Evolutionary conservation across 2,888 invertebrate genomes (phyloP).

Genomic region (Folsomia manolachei): DNA sequence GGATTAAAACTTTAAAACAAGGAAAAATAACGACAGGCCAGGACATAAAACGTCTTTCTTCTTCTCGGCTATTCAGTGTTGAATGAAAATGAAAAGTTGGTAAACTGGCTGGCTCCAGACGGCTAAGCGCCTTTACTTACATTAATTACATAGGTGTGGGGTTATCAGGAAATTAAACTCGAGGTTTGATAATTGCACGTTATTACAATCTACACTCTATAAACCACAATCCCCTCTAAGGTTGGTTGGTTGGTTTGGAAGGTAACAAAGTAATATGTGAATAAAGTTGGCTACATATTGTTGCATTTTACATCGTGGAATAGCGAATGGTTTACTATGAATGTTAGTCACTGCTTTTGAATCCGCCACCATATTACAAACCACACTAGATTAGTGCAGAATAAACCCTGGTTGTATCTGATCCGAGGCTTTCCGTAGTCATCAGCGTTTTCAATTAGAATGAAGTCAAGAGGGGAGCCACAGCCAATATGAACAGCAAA

Average conservation of each 20-base stretch:
- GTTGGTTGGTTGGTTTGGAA: background rate
- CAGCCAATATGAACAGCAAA: background rate
- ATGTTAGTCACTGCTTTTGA: no score
- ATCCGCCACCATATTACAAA: no score
- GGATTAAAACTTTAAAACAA: no score
- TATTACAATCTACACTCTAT: slow-evolving; percentile 1
- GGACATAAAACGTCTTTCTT: slow-evolving; percentile 15
- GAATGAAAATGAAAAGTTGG: slow-evolving; percentile 14
- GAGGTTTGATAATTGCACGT: slow-evolving; percentile 43
- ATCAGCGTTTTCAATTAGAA: background rate
- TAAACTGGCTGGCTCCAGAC: slow-evolving; percentile 29
- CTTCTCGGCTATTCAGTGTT: no score
- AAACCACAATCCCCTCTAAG: no score
- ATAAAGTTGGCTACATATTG: no score
- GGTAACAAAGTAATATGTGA: background rate
- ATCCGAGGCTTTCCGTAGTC: background rate
- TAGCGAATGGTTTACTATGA: no score
- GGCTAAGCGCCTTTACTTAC: slow-evolving; percentile 30
- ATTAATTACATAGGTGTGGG: slow-evolving; percentile 47
- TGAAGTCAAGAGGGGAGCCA: background rate
- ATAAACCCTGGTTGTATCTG: background rate
- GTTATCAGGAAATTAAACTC: slow-evolving; percentile 45
- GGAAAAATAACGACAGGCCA: no score
- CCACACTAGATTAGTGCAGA: no score
- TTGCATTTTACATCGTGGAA: no score